Percentiles rank a stretch among this genome's conserved stretches.
Evolutionary conservation across 2,797 vertebrate species (phyloP).

Genomic region (Pipistrellus kuhlii): DNA sequence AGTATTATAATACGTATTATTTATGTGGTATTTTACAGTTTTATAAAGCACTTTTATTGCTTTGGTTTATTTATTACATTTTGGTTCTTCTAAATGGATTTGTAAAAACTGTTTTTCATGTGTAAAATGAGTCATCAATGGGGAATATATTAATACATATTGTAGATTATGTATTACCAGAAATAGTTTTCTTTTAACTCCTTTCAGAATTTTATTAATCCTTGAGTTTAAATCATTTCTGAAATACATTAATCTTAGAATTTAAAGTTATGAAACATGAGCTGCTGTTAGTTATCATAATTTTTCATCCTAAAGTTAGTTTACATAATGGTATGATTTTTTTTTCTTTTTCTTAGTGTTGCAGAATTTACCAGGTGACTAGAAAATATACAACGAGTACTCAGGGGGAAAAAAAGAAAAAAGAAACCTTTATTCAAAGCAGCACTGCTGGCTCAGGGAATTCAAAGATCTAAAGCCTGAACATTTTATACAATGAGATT

Average conservation of each 20-base stretch:
- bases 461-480: too few relatives aligned
- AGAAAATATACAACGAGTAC: too few relatives aligned
- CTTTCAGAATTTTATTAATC: slow-evolving; percentile 63
- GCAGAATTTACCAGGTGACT: too few relatives aligned
- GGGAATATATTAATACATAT: not conserved
- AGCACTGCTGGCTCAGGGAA: too few relatives aligned
- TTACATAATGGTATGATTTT: slow-evolving; percentile 20
- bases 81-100: slow-evolving; percentile 58
- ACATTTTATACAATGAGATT: too few relatives aligned
- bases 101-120: slow-evolving; percentile 55
- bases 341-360: not conserved
- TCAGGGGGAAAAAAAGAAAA: too few relatives aligned
- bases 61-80: slow-evolving; percentile 61
- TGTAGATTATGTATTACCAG: not conserved
- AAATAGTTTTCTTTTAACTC: slow-evolving; percentile 56
- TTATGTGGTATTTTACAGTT: slow-evolving; percentile 60
- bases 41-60: slow-evolving; percentile 55
- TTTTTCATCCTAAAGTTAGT: slow-evolving; percentile 33
- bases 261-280: slow-evolving; percentile 32
- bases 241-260: slow-evolving; percentile 49
- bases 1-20: slow-evolving; percentile 59
- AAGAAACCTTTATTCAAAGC: too few relatives aligned
- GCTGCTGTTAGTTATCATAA: not conserved
- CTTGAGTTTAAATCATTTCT: slow-evolving; percentile 63
- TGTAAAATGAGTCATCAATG: slow-evolving; percentile 45